Conservation (phyloP, 2,888 invertebrate genomes). For the Cactoblastis cactorum region DNA sequence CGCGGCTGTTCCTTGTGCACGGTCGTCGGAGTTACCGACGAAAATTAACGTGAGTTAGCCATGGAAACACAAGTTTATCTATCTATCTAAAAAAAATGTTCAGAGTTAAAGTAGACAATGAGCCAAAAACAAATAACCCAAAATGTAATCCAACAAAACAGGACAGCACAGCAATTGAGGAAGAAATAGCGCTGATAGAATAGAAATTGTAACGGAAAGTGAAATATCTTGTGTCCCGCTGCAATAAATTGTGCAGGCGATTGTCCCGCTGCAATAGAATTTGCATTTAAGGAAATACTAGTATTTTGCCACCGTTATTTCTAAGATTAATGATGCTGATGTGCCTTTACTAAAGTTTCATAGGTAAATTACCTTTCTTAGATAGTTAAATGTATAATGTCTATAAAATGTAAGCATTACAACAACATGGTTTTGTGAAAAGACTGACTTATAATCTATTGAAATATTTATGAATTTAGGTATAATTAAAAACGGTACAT, state of each 20-base stretch:
- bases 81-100: too few relatives aligned
- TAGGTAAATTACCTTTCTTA: not conserved
- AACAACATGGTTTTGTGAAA: too few relatives aligned
- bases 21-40: too few relatives aligned
- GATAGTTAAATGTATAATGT: too few relatives aligned
- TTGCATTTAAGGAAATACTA: slow-evolving; percentile 1
- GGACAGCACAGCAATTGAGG: not conserved
- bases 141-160: not conserved
- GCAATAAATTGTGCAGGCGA: slow-evolving; percentile 6
- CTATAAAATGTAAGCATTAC: too few relatives aligned
- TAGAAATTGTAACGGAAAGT: not conserved
- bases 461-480: too few relatives aligned
- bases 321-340: not conserved
- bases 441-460: too few relatives aligned
- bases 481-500: too few relatives aligned
- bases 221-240: not conserved
- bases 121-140: not conserved
- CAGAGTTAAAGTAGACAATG: too few relatives aligned
- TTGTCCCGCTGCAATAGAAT: not conserved
- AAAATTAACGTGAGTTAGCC: too few relatives aligned
- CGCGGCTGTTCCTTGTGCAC: too few relatives aligned
- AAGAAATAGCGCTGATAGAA: slow-evolving; percentile 3
- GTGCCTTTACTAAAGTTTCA: not conserved
- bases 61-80: too few relatives aligned
- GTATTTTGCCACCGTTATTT: not conserved